Conservation (phyloP, 2,113 vertebrate species). For the Podocnemis expansa region DNA sequence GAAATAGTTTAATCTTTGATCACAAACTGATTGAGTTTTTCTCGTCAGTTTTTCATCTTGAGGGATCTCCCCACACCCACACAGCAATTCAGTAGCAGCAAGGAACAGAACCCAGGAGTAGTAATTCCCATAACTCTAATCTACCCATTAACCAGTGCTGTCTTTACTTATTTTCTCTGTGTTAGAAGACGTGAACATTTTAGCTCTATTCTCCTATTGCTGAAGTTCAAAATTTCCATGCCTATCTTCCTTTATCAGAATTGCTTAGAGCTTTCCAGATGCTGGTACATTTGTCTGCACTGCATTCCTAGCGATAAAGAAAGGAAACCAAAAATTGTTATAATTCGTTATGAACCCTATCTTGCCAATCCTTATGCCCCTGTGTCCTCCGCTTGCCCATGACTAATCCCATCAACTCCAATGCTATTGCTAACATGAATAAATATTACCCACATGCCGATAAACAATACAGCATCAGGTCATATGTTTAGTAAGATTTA, state of each 20-base stretch:
- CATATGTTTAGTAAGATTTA: conserved; percentile 63
- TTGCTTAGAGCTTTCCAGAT: conserved; percentile 75
- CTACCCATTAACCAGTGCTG: background rate
- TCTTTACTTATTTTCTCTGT: background rate
- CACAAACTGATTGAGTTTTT: background rate
- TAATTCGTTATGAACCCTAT: conserved; percentile 63
- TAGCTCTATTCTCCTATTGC: conserved; percentile 34
- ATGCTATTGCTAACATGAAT: background rate
- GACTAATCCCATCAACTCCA: conserved; percentile 41
- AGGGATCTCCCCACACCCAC: background rate
- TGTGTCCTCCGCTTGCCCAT: conserved; percentile 5
- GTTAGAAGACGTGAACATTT: conserved; percentile 18
- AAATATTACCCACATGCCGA: background rate
- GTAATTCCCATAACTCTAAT: too few relatives aligned
- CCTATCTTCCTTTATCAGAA: conserved; percentile 73
- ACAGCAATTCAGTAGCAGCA: rapidly evolving
- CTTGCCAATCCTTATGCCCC: conserved; percentile 33
- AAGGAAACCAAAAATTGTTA: conserved; percentile 67
- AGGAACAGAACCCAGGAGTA: too few relatives aligned
- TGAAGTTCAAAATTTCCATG: conserved; percentile 66
- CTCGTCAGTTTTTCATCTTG: background rate
- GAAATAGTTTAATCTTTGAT: background rate
- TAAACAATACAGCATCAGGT: conserved; percentile 16
- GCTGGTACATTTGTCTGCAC: conserved; percentile 70
- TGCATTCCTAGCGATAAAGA: conserved; percentile 59